Evolutionary conservation across 2,888 invertebrate genomes (phyloP).

Genomic region (Ormyrus rosae): DNA sequence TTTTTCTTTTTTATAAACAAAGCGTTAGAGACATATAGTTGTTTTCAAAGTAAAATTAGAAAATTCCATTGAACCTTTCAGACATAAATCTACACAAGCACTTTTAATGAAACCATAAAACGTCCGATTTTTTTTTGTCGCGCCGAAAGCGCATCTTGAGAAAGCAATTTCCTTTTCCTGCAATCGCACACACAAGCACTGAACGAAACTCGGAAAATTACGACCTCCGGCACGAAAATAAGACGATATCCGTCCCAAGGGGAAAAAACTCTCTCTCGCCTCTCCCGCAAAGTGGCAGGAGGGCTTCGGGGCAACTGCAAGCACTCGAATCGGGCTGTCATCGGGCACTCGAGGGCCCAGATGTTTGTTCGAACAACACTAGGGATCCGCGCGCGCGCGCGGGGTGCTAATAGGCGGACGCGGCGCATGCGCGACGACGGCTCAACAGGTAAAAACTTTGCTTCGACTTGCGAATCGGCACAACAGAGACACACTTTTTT

Average conservation of each 20-base stretch:
- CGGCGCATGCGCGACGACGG: conserved; percentile 5
- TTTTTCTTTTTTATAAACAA: too few species aligned
- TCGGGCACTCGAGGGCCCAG: conserved; percentile 23
- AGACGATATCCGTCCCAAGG: too few species aligned
- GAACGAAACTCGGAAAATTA: too few species aligned
- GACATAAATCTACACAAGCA: too few species aligned
- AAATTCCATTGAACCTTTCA: too few species aligned
- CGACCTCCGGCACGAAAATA: too few species aligned
- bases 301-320: conserved; percentile 32
- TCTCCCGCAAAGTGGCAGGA: conserved; percentile 1
- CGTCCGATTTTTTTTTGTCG: too few species aligned
- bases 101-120: too few species aligned
- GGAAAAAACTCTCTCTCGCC: neutral
- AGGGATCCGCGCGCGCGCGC: neutral
- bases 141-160: neutral
- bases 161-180: neutral
- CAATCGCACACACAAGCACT: neutral
- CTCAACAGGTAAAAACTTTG: neutral
- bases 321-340: conserved; percentile 22
- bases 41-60: too few species aligned
- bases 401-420: conserved; percentile 13
- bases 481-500: neutral
- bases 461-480: too few species aligned
- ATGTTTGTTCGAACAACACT: neutral
- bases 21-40: too few species aligned